Conservation (phyloP, 2,113 vertebrate genomes). For the Pipra filicauda region DNA sequence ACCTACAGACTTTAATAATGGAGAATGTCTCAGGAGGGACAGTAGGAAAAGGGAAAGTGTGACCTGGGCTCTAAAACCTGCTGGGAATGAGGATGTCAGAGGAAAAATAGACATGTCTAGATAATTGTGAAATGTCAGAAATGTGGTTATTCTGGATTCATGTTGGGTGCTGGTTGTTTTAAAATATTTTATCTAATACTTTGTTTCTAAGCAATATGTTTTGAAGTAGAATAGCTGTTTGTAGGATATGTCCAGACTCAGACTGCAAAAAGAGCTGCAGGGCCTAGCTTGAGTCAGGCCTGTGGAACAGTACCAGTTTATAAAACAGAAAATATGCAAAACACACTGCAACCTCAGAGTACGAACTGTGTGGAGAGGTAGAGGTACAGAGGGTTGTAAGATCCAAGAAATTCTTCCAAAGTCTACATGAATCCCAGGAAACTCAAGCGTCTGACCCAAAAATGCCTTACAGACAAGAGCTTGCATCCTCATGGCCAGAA, state of each 20-base stretch:
- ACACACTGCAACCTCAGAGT: not conserved
- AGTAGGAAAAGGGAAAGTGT: constrained; percentile 31
- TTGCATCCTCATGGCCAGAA: not conserved
- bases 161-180: not conserved
- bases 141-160: not conserved
- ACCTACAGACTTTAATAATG: constrained; percentile 52
- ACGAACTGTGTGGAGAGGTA: not conserved
- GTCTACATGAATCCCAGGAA: not conserved
- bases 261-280: not conserved
- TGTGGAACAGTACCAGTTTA: not conserved
- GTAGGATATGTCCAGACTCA: not conserved
- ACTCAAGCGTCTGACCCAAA: not conserved
- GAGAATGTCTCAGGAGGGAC: not conserved
- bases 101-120: not conserved
- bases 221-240: constrained; percentile 37
- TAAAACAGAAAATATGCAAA: constrained; percentile 1
- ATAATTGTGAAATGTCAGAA: constrained; percentile 21
- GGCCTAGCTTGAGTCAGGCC: not conserved
- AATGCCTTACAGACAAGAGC: not conserved
- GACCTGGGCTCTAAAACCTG: constrained; percentile 18
- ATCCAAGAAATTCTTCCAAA: not conserved
- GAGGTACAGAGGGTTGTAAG: not conserved
- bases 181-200: constrained; percentile 21
- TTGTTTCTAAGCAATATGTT: constrained; percentile 5
- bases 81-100: constrained; percentile 27